phyloP scores from a whole-genome alignment of 2,797 vertebrate species.

The Parauchenoglanis ngamensis region DNA sequence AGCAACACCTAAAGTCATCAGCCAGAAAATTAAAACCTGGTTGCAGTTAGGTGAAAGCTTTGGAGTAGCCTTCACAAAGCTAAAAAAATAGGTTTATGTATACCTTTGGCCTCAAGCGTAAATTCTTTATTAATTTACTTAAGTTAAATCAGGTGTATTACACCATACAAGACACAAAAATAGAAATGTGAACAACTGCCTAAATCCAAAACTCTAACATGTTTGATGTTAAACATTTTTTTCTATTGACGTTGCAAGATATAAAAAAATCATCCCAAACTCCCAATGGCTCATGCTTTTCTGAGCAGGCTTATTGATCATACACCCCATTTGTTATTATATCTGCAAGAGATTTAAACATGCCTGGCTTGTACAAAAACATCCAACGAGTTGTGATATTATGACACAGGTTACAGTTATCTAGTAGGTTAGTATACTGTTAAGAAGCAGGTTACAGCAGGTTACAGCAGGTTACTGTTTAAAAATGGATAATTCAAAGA shows the following conservation, averaged over 20 bases:
- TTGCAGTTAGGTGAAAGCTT: background rate
- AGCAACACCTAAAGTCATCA: background rate
- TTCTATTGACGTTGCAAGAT: background rate
- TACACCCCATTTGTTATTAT: no score
- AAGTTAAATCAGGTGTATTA: background rate
- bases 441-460: no score
- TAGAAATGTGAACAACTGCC: background rate
- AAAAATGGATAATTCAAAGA: background rate
- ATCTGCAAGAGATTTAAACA: background rate
- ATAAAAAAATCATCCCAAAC: background rate
- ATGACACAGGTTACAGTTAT: no score
- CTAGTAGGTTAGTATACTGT: background rate
- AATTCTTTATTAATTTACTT: background rate
- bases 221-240: background rate
- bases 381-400: slow-evolving; percentile 33
- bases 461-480: background rate
- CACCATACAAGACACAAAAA: background rate
- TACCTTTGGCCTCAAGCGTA: background rate
- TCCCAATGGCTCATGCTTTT: background rate
- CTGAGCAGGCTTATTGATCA: background rate
- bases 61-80: background rate
- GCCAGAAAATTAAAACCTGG: background rate
- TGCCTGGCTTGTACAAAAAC: slow-evolving; percentile 38
- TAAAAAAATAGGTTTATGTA: no score
- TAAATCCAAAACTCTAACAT: background rate